Evolutionary conservation across 2,888 invertebrate genomes (phyloP), one percentile per base, ranked within the genome.

Genomic region (Chrysodeixis includens): DNA sequence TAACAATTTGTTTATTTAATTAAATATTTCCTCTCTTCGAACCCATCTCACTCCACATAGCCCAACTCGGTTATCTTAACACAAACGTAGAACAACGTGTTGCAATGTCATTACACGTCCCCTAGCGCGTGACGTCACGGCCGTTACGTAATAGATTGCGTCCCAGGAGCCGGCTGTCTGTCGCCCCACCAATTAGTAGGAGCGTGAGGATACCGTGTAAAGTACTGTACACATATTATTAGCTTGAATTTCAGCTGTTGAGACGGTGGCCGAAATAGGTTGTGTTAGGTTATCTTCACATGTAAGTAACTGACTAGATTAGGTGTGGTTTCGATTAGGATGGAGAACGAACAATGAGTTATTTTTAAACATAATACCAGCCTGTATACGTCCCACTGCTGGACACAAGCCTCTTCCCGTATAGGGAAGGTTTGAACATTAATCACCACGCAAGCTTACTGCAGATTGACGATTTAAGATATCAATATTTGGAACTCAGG

Each of bases 171-270:
- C 61, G 59, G 54, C 65, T 66, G 70, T 64, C 68, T 66, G 62
- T 63, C 66, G 66, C 61, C 30, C 26, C 30, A 66, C 55, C 75
- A 75, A 75, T 75, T 75, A 74, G 62, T 46, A 59, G 56, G 56
- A 26, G 53, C 57, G 32, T 53, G 30, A 65, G 52, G 51, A 44
- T 30, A 53, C 55, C 53, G 51, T 30, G 18, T 26, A 8, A 49
- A 49, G 18, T 49, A 16, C 3, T 18, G 18, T 20, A 49, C 20
- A 49, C 46, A 49, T 49, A 10, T 49, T 49, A 49, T 49, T 49
- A 49, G 46, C 46, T 20, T 18, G 2, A 46, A 8, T 40, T 40
- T 40, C n/a, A 40, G 40, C 5, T 12, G 35, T 4, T 35, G 14
- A 12, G 40, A 5, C 40, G 1, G n/a, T 26, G 26, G 2, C 26